Conservation (phyloP, 2,888 invertebrate genomes). For the Plagiodera versicolora region DNA sequence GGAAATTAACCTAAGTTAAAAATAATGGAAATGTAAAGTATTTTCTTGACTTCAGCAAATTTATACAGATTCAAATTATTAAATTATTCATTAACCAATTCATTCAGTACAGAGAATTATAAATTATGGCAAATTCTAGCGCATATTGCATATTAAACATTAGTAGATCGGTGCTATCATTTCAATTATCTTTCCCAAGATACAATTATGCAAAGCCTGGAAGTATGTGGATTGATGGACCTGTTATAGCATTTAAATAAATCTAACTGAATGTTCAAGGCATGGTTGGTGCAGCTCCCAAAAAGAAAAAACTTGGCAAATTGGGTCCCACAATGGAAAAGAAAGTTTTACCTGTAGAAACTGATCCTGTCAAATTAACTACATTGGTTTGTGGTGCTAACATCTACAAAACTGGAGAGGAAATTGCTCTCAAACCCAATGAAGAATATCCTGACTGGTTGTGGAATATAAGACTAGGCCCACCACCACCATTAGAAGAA, state of each 20-base stretch:
- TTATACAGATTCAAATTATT: too few species aligned
- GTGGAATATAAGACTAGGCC: constrained; percentile 73
- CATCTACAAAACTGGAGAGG: constrained; percentile 76
- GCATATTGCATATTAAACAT: constrained; percentile 21
- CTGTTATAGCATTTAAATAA: background rate
- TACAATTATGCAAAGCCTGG: constrained; percentile 44
- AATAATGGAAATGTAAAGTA: too few species aligned
- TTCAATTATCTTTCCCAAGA: constrained; percentile 36
- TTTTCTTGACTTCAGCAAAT: too few species aligned
- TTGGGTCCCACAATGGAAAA: constrained; percentile 68
- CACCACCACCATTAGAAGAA: constrained; percentile 67
- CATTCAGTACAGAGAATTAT: background rate
- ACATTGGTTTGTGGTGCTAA: constrained; percentile 85
- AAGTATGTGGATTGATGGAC: constrained; percentile 34
- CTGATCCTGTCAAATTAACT: constrained; percentile 75
- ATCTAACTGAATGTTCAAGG: background rate
- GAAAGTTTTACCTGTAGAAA: constrained; percentile 79
- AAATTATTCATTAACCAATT: too few species aligned
- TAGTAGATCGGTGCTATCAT: constrained; percentile 27
- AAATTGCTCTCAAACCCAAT: constrained; percentile 74
- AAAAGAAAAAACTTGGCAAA: constrained; percentile 68
- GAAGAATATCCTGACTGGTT: constrained; percentile 92
- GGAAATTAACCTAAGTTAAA: too few species aligned
- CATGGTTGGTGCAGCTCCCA: constrained; percentile 54
- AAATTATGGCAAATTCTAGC: constrained; percentile 23